A percentile compares a stretch with the other conserved stretches of the same genome.
phyloP scores from a whole-genome alignment of 2,113 vertebrate genomes.

The Falcunculus frontatus region DNA sequence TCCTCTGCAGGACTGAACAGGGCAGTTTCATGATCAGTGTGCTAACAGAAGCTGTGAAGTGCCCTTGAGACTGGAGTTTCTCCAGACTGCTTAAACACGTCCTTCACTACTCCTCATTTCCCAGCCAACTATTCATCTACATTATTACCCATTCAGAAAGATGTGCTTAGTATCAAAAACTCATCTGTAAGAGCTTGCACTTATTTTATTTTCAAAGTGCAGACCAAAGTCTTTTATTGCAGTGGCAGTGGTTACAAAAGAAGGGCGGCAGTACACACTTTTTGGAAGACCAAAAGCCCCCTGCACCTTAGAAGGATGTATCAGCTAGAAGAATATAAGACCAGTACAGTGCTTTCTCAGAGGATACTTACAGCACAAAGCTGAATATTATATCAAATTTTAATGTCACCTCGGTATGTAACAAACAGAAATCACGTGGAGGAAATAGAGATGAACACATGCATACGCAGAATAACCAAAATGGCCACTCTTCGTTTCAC shows the following conservation, averaged over 20 bases:
- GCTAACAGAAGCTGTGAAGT: not conserved
- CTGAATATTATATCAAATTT: not conserved
- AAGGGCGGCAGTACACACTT: not conserved
- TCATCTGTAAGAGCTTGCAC: not conserved
- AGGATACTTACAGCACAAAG: not conserved
- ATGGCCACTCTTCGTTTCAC: not conserved
- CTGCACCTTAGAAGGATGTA: not conserved
- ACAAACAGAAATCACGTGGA: not conserved
- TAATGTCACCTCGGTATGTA: not conserved
- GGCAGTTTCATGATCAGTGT: not conserved
- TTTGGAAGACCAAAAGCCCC: not conserved
- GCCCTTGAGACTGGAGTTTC: not conserved
- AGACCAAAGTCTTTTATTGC: not conserved
- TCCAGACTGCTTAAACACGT: not conserved
- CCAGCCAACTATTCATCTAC: not conserved
- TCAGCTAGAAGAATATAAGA: not conserved
- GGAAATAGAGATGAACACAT: not conserved
- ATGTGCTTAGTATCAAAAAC: not conserved
- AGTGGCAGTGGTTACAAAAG: not conserved
- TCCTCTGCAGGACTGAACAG: not conserved
- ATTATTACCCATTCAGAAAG: not conserved
- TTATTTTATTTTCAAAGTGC: not conserved
- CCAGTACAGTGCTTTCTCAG: not conserved
- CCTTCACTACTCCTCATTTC: not conserved
- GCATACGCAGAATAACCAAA: not conserved